Conservation (phyloP, 2,113 vertebrate species). For the Pantherophis guttatus region DNA sequence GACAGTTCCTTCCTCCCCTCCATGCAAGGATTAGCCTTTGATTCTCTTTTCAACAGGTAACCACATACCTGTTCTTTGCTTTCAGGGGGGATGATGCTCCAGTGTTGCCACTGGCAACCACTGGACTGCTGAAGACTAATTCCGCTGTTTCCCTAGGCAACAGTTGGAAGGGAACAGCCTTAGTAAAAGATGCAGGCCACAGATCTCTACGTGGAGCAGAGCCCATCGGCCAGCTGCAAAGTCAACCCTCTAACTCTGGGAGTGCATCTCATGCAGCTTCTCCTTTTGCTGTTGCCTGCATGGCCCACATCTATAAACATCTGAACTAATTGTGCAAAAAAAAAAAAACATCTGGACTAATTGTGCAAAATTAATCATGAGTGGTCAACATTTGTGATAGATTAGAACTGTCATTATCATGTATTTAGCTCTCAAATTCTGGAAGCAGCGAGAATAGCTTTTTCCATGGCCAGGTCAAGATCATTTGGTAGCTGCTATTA, state of each 20-base stretch:
- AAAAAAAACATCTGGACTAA: background rate
- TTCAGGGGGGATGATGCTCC: constrained; percentile 17
- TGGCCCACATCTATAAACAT: background rate
- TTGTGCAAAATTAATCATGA: background rate
- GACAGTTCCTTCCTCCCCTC: no score
- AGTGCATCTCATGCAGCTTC: background rate
- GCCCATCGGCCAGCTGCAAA: background rate
- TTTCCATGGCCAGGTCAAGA: background rate
- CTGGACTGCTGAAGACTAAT: constrained; percentile 31
- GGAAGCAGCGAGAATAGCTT: background rate
- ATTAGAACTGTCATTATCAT: background rate
- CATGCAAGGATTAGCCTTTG: background rate
- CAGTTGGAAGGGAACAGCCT: constrained; percentile 24
- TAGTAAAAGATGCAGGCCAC: background rate
- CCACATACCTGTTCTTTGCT: constrained; percentile 31
- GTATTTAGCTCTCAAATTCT: no score
- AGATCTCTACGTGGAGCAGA: background rate
- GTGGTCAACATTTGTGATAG: background rate
- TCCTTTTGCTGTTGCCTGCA: background rate
- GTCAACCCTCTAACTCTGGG: background rate
- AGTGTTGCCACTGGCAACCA: constrained; percentile 49
- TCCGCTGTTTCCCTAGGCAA: constrained; percentile 31
- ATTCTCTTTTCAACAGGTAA: constrained; percentile 17
- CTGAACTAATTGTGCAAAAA: background rate
- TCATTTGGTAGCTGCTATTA: background rate